Conservation (phyloP, 2,888 invertebrate genomes). For the Aspidapion aeneum region DNA sequence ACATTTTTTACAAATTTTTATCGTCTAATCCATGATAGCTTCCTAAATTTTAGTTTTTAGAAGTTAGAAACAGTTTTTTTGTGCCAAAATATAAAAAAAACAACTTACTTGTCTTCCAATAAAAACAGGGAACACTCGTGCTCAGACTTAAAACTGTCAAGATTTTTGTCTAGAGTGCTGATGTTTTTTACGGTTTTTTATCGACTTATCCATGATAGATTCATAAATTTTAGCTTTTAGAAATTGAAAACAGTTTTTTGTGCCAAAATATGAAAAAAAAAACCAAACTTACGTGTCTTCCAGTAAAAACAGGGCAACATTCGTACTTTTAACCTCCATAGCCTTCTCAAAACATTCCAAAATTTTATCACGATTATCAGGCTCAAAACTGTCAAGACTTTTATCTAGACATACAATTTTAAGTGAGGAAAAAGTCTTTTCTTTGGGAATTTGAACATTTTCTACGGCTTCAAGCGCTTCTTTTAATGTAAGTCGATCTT, state of each 20-base stretch:
- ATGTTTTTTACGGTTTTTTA: no score
- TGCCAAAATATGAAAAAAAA: no score
- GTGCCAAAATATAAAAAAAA: no score
- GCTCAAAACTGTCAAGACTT: background rate
- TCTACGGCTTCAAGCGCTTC: background rate
- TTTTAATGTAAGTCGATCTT: background rate
- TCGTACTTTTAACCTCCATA: slow-evolving; percentile 32
- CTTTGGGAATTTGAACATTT: background rate
- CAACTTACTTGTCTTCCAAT: no score
- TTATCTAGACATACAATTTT: background rate
- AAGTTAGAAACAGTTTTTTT: no score
- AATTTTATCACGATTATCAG: background rate
- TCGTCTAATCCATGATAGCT: no score
- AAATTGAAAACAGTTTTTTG: background rate
- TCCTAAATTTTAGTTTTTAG: no score
- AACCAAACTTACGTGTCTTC: slow-evolving; percentile 22
- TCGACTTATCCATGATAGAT: background rate
- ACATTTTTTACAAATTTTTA: no score
- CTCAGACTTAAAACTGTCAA: no score
- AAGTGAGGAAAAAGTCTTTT: background rate
- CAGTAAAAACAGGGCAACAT: slow-evolving; percentile 33
- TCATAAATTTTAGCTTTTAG: background rate
- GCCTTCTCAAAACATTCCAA: slow-evolving; percentile 37
- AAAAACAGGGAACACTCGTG: no score
- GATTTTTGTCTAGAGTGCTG: no score